Evolutionary conservation across 2,888 invertebrate genomes (phyloP), one percentile per base, ranked within the genome.

Genomic region (Diplolepis rosae): DNA sequence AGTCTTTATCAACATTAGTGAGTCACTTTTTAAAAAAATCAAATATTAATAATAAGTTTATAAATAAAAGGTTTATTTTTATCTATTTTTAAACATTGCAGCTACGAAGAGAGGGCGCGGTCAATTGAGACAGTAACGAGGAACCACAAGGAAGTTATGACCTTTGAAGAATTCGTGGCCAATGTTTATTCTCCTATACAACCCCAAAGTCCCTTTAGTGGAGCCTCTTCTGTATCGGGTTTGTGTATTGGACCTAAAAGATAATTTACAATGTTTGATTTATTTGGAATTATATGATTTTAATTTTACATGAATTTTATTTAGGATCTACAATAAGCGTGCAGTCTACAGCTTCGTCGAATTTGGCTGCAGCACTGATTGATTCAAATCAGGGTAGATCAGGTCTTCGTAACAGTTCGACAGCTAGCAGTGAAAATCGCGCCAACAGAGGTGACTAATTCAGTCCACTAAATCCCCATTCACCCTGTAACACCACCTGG

Each of bases 1-100:
- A 94, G 96, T 82, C 93, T 95, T 83, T 98, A 95, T 90, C 96
- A 96, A 89, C 95, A 97, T 89, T 95, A 95, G 95, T 96, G 91
- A 92, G 93, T 91, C 65, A 52, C 27, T 65, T 35, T 4, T 18
- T 11, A 35, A 18, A 18, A 15, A 65, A 35, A 13, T 2, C 3
- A 1, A 11, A 45, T 13, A 28, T 22, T 18, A 13, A 42, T 42
- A 18, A 11, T 3, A 27, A 24, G n/a, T 24, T 24, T 65, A 48
- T n/a, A 65, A 50, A 22, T 52, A 39, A n/a, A n/a, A n/a, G n/a
- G n/a, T n/a, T n/a, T n/a, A n/a, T n/a, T n/a, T n/a, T n/a, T n/a
- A n/a, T n/a, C 61, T 48, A 28, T 50, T 68, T 22, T 30, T 52
- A 32, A 35, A 52, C 28, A 54, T 70, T 66, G 4, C 89, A 98